These are phyloP conservation scores for Phortica magna DNA, from an alignment of 2,888 invertebrate genomes.

Conservation along the genomic window DNA sequence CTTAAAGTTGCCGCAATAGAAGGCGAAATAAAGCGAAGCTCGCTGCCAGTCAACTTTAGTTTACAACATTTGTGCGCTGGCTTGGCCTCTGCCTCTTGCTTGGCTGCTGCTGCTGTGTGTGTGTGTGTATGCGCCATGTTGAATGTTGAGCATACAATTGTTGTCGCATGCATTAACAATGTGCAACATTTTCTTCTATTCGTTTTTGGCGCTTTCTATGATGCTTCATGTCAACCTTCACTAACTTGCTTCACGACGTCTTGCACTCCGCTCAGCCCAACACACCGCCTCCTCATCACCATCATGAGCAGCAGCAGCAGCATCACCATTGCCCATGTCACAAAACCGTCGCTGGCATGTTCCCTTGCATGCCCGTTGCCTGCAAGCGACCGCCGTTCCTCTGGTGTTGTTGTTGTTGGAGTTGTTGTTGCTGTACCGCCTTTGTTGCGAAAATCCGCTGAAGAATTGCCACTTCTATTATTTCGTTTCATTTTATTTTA, in stretches of 20 bases:
- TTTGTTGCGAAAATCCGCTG: conserved; percentile 21
- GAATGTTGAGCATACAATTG: not conserved
- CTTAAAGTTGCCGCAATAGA: conserved; percentile 19
- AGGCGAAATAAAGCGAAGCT: not conserved
- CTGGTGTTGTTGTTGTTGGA: too few species aligned
- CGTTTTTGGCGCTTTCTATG: not conserved
- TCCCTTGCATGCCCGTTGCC: too few species aligned
- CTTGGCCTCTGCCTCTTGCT: too few species aligned
- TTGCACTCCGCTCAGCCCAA: too few species aligned
- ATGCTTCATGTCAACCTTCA: conserved; percentile 1
- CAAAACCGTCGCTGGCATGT: not conserved
- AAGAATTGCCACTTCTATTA: conserved; percentile 20
- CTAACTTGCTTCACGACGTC: too few species aligned
- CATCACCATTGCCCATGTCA: not conserved
- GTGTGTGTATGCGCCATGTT: not conserved
- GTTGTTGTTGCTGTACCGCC: not conserved
- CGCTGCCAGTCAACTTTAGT: too few species aligned
- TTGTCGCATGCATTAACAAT: conserved; percentile 5
- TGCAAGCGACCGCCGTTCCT: too few species aligned
- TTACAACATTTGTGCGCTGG: too few species aligned
- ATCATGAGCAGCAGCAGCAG: too few species aligned
- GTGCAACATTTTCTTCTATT: not conserved
- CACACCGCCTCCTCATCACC: too few species aligned
- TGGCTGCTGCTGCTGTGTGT: not conserved
- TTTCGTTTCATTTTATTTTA: not conserved